Evolutionary conservation across 2,113 vertebrate genomes (phyloP).

Genomic region (Semnornis frantzii): DNA sequence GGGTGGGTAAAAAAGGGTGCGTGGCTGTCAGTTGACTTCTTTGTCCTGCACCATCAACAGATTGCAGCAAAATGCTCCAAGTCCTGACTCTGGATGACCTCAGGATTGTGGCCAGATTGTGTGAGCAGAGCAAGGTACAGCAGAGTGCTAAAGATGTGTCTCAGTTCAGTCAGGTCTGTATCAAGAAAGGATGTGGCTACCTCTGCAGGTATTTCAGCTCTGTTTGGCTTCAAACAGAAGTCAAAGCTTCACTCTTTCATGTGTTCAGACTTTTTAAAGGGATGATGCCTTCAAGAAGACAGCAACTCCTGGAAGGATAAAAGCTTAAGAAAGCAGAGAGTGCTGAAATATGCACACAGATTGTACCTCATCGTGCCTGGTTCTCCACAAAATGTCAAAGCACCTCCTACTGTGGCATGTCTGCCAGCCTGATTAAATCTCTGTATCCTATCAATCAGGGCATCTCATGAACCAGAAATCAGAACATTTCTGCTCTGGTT

Average conservation of each 20-base stretch:
- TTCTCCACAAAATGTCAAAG: conserved; percentile 82
- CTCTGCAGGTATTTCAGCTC: background rate
- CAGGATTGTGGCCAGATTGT: background rate
- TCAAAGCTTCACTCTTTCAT: background rate
- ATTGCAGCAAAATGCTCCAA: background rate
- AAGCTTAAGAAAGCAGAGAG: conserved; percentile 60
- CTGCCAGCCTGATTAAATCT: conserved; percentile 80
- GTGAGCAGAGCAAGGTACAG: background rate
- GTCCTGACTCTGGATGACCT: background rate
- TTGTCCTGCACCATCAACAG: background rate
- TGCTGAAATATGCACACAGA: conserved; percentile 71
- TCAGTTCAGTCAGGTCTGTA: background rate
- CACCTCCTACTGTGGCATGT: conserved; percentile 76
- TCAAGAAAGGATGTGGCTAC: background rate
- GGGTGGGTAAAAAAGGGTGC: background rate
- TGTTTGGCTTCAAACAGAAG: background rate
- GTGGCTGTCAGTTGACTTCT: background rate
- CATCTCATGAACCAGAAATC: conserved; percentile 79
- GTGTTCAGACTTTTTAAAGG: conserved; percentile 1
- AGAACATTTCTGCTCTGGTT: conserved; percentile 76
- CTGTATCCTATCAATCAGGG: conserved; percentile 74
- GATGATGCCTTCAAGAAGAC: conserved; percentile 48
- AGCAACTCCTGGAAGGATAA: conserved; percentile 51
- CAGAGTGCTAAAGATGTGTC: background rate
- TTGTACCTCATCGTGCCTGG: conserved; percentile 71